Evolutionary conservation across 2,113 vertebrate genomes (phyloP), one percentile per base, ranked within the genome.

Genomic region (Chaetura pelagica): DNA sequence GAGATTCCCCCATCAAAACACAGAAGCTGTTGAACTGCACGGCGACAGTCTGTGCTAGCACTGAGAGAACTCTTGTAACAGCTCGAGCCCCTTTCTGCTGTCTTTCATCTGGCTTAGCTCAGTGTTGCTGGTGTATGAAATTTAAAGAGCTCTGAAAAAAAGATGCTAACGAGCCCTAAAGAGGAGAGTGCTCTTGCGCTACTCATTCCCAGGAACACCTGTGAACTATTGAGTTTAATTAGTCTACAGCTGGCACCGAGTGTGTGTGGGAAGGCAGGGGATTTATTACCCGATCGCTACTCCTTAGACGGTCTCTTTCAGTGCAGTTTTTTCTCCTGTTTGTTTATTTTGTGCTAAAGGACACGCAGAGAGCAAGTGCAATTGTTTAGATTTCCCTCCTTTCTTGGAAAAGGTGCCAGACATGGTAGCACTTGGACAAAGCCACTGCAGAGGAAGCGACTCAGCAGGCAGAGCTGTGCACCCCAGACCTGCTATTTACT

Each of bases 61-160:
- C 66, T 2, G n/a, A 77, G 44, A 79, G 29, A 62, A 48, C 90
- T 89, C 88, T 42, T 58, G 44, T 14, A 91, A 85, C 4, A 91
- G 83, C 86, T 94, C 11, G 0, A 90, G 34, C 74, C 87, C 88
- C 69, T 86, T 77, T 44, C 81, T 81, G 32, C 84, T 40, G 20
- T 59, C 94, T 85, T 84, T 92, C 86, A 87, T 78, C 79, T 66
- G 72, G 20, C 69, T 88, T 55, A 96, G 59, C 88, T 96, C 76
- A 35, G 38, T 81, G 18, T 64, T 96, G 76, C 71, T 75, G 61
- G 51, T 91, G 89, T 95, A 93, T 38, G 69, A 95, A 97, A 96
- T 93, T 79, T 93, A 94, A 96, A 97, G 94, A 95, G 84, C 91
- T 93, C 88, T 97, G 92, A 48, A 48, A 82, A 94, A 97, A 97